phyloP scores from a whole-genome alignment of 2,797 vertebrate genomes.

The Percopsis omiscomaycus region DNA sequence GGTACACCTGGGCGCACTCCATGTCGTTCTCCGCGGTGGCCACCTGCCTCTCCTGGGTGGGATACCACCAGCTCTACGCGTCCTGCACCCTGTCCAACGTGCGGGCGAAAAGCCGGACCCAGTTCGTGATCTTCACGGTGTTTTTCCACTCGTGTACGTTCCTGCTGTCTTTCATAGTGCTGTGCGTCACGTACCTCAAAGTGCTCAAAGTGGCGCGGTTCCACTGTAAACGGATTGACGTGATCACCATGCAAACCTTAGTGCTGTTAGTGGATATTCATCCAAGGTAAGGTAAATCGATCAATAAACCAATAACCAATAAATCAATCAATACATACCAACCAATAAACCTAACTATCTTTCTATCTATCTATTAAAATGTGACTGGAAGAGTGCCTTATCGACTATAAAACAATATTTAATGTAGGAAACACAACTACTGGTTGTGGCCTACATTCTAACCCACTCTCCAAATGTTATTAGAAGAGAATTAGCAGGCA shows the following conservation, averaged over 20 bases:
- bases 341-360: not conserved
- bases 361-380: not conserved
- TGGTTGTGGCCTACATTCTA: too few relatives aligned
- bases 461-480: not conserved
- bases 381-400: not conserved
- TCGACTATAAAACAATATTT: not conserved
- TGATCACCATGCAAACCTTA: conserved; percentile 96
- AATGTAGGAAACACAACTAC: too few relatives aligned
- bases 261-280: conserved; percentile 95
- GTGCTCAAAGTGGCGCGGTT: conserved; percentile 93
- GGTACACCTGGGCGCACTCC: conserved; percentile 94
- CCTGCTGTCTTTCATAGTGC: conserved; percentile 86
- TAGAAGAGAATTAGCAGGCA: not conserved
- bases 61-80: conserved; percentile 93
- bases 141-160: conserved; percentile 91
- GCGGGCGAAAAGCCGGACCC: conserved; percentile 77
- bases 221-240: conserved; percentile 93
- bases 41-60: conserved; percentile 90
- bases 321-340: not conserved
- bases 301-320: too few relatives aligned
- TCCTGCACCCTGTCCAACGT: conserved; percentile 90
- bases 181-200: conserved; percentile 94
- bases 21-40: conserved; percentile 88
- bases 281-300: conserved; percentile 84
- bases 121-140: conserved; percentile 88